Evolutionary conservation across 2,113 vertebrate species (phyloP), one percentile per base, ranked within the genome.

Genomic region (Canis aureus): DNA sequence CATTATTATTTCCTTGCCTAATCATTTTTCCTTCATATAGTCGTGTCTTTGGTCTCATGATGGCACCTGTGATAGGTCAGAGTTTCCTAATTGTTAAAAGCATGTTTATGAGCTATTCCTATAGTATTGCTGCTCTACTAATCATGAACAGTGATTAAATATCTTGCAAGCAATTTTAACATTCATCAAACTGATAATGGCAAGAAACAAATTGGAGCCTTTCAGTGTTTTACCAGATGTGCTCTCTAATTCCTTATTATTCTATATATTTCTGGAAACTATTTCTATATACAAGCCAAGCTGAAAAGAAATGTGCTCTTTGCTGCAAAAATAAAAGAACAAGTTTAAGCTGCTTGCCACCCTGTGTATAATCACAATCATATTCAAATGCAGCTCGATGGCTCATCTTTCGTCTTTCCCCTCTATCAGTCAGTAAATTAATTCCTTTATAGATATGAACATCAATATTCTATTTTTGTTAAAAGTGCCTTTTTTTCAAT

Each of bases 101-200:
- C 19, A 94, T 91, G 79, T 84, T 94, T 87, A 32, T 64, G 88
- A 92, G 96, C 62, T 98, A 73, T 32, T 89, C 82, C 7, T 96
- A 62, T 62, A 11, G 81, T 59, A 96, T 92, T 97, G 95, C 92
- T 98, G 87, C 85, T 84, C 29, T 49, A 84, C 93, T 97, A 98
- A 97, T 98, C 57, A 97, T 49, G 82, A 97, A 82, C 32, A 98
- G 97, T 73, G 43, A 98, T 97, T 98, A 98, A 98, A 97, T 98
- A 98, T 17, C 97, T 92, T 84, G 43, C 85, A 95, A 86, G 97
- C 96, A 98, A 97, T 98, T 97, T 98, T 97, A 98, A 95, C 97
- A 98, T 98, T 98, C 97, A 97, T 99, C 98, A 98, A 98, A 98
- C 85, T 93, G 95, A 96, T 98, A 98, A 98, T 95, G 97, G 84